Conservation (phyloP, 2,113 vertebrate genomes). For the Bos taurus region DNA sequence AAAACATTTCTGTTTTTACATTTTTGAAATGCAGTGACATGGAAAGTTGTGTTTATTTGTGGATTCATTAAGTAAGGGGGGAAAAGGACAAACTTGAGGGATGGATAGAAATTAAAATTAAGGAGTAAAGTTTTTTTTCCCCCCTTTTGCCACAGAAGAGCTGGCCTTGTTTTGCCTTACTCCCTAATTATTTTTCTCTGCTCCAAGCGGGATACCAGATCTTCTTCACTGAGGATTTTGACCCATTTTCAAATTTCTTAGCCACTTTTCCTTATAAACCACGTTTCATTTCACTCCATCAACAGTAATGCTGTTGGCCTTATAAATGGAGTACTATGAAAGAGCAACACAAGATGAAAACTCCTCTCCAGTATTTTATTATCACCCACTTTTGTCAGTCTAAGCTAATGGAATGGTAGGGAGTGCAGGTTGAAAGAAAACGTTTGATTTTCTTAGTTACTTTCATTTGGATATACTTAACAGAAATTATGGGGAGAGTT, state of each 20-base stretch:
- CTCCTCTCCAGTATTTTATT: slow-evolving; percentile 25
- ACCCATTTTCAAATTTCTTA: background rate
- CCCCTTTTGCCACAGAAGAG: background rate
- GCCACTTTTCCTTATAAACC: background rate
- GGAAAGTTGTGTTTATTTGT: background rate
- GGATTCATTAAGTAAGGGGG: background rate
- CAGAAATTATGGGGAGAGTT: slow-evolving; percentile 63
- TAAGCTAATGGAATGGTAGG: slow-evolving; percentile 52
- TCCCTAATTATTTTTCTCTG: background rate
- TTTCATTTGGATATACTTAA: slow-evolving; percentile 60
- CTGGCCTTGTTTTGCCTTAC: background rate
- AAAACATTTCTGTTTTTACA: background rate
- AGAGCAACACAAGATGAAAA: slow-evolving; percentile 52
- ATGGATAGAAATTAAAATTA: background rate
- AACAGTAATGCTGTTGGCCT: slow-evolving; percentile 26
- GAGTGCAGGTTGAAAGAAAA: slow-evolving; percentile 63
- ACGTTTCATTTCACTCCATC: slow-evolving; percentile 35
- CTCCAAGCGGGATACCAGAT: background rate
- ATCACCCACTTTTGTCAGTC: slow-evolving; percentile 18
- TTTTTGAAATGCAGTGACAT: background rate
- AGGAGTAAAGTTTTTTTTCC: background rate
- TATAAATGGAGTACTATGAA: slow-evolving; percentile 50
- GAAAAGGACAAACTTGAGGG: background rate
- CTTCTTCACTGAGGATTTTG: slow-evolving; percentile 9
- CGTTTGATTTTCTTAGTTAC: slow-evolving; percentile 62